phyloP scores from a whole-genome alignment of 1,140 invertebrate species.

The Akabosia matsudoensis region DNA sequence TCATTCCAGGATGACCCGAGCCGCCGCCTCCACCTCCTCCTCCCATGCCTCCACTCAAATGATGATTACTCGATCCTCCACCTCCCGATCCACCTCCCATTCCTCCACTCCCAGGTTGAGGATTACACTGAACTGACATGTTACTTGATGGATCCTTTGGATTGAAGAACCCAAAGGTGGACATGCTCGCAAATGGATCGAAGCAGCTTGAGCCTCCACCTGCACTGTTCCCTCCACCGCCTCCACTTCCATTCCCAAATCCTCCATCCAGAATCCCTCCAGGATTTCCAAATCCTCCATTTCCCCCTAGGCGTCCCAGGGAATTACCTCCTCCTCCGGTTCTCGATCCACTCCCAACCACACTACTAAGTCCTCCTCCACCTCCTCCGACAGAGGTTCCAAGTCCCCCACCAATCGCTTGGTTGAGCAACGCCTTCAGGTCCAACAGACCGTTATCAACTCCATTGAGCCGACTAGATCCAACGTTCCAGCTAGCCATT shows the following conservation, averaged over 20 bases:
- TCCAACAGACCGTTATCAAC: conserved; percentile 32
- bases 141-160: conserved; percentile 42
- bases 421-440: conserved; percentile 39
- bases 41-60: not conserved
- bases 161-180: conserved; percentile 46
- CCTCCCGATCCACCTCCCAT: not conserved
- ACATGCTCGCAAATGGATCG: conserved; percentile 43
- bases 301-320: not conserved
- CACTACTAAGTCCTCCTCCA: not conserved
- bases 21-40: not conserved
- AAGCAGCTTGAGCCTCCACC: conserved; percentile 4
- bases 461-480: conserved; percentile 22
- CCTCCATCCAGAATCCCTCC: not conserved
- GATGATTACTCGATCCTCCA: conserved; percentile 29
- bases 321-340: not conserved
- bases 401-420: conserved; percentile 28
- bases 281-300: conserved; percentile 17
- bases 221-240: not conserved
- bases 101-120: not conserved
- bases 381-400: not conserved
- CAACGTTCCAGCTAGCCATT: conserved; percentile 42
- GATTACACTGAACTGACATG: conserved; percentile 10
- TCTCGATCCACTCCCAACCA: not conserved
- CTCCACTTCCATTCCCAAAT: conserved; percentile 15
- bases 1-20: not conserved